Evolutionary conservation across 1,140 invertebrate genomes (phyloP), one percentile per base, ranked within the genome.

Genomic region (Bombus sibiricus): DNA sequence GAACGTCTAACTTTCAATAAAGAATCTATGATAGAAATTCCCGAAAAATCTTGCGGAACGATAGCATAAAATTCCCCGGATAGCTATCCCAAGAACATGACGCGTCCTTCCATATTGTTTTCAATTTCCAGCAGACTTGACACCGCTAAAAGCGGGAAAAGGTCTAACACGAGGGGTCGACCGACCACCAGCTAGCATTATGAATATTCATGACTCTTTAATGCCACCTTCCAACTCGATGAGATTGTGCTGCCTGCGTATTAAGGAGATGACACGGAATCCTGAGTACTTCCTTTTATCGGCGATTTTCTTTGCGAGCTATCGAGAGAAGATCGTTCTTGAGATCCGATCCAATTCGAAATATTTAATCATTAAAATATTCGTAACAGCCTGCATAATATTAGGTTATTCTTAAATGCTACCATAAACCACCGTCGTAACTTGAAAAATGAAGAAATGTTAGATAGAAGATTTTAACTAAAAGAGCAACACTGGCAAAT

Each of bases 141-240:
- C 32, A 59, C 37, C 28, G 37, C 12, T 3, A 43, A 25, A 32
- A 66, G 66, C 25, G 34, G 18, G 18, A 41, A 37, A 74, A 43
- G 69, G 76, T 77, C 25, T 3, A 13, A 37, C 25, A 57, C 10
- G 9, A 10, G 2, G 32, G 28, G 72, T 59, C 53, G 76, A 47
- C 25, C 37, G 10, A 39, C 41, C 22, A 28, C 12, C 10, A 28
- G 41, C 22, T 6, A 8, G 9, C 15, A 32, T 6, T 34, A 82
- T 83, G 81, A 83, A 86, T 83, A 86, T 86, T 86, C 85, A 86
- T 83, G 59, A 25, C 22, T 47, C 73, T 72, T 76, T 72, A 74
- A 75, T 77, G 34, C 32, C 39, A 79, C 68, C 76, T 79, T 78
- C 25, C 34, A 34, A 34, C 25, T 18, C 73, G 12, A 41, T 22